Conservation (phyloP, 2,113 vertebrate genomes). For the Dasyprocta punctata region DNA sequence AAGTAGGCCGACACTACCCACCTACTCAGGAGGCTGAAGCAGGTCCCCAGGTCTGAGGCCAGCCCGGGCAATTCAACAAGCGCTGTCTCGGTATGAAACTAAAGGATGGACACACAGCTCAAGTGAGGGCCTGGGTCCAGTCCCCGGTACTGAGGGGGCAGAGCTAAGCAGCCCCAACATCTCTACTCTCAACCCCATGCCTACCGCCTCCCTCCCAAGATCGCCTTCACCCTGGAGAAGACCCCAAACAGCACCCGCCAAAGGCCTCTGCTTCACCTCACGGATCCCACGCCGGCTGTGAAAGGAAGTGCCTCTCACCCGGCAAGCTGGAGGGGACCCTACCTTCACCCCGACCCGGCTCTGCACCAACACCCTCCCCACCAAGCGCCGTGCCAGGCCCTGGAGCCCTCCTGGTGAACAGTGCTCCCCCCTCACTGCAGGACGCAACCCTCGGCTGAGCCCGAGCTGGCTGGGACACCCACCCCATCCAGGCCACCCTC, state of each 20-base stretch:
- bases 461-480: background rate
- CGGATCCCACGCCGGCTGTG: accelerated
- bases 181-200: background rate
- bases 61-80: background rate
- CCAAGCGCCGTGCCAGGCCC: background rate
- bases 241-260: background rate
- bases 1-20: background rate
- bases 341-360: background rate
- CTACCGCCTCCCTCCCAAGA: background rate
- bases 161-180: background rate
- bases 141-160: too few relatives aligned
- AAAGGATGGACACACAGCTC: too few relatives aligned
- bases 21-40: background rate
- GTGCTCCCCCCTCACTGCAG: background rate
- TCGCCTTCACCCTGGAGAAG: background rate
- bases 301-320: background rate
- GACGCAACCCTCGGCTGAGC: too few relatives aligned
- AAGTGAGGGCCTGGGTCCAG: background rate
- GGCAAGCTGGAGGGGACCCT: background rate
- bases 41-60: background rate
- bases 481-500: background rate
- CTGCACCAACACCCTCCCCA: background rate
- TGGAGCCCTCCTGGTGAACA: background rate
- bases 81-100: background rate
- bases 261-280: too few relatives aligned